Evolutionary conservation across 2,888 invertebrate species (phyloP).

Genomic region (Uropetala carovei): DNA sequence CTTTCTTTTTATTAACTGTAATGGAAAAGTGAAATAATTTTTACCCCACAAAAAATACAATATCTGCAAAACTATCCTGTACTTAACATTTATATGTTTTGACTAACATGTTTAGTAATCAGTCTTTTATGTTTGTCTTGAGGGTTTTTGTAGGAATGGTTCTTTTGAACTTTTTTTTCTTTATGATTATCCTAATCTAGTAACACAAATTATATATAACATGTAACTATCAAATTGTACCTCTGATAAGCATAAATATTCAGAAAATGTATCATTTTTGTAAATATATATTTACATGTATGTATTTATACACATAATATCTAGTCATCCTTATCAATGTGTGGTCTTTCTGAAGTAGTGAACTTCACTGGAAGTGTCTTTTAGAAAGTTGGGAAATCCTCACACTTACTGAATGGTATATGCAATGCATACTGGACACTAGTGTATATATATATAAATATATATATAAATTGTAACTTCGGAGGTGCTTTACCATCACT

Average conservation of each 20-base stretch:
- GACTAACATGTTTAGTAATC: background rate
- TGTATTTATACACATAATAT: conserved; percentile 19
- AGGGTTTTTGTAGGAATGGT: background rate
- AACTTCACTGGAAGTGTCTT: conserved; percentile 55
- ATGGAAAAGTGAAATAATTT: background rate
- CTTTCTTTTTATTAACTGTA: background rate
- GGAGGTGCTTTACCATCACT: conserved; percentile 47
- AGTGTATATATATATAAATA: conserved; percentile 54
- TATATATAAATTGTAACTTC: conserved; percentile 54
- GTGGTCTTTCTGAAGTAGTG: conserved; percentile 59
- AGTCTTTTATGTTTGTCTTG: background rate
- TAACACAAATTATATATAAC: background rate
- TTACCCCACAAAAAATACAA: background rate
- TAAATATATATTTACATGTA: conserved; percentile 54
- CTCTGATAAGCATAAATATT: background rate
- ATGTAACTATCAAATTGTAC: conserved; percentile 3
- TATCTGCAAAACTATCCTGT: background rate
- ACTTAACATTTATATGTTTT: conserved; percentile 25
- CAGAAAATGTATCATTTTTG: conserved; percentile 38
- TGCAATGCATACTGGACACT: conserved; percentile 64
- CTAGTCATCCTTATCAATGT: conserved; percentile 59
- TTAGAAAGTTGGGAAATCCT: conserved; percentile 57
- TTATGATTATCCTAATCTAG: background rate
- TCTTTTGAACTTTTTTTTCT: background rate
- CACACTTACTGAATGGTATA: conserved; percentile 58